Base-by-base conservation (phyloP, 2,113 vertebrate genomes). In the Aphyosemion australe region DNA sequence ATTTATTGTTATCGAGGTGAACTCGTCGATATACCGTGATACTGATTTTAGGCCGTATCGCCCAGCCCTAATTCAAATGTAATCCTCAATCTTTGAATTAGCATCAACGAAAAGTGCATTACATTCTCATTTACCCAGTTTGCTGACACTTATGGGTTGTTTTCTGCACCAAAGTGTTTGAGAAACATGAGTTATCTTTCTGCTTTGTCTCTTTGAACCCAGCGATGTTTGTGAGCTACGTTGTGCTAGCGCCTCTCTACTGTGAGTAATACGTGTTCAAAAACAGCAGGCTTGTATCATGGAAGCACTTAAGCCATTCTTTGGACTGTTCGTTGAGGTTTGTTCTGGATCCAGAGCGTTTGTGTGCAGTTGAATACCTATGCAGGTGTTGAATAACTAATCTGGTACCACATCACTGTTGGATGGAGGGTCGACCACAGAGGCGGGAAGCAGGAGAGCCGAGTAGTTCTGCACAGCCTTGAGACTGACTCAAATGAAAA, bases 301-400 rank as follows among this genome's bases (percentile, higher is more conserved):
- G 64, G 69, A 76, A 80, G 77, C 83, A 80, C 83, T 84, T 79
- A 88, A 88, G 85, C 84, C 87, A 87, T 90, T 84, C 18, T n/a
- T 75, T 69, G 84, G 81, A 85, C 84, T 78, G 65, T 84, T 89
- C 65, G 51, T 52, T 53, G 72, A 75, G 75, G 76, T 80, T 79
- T 69, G 63, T 78, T 83, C 79, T 76, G 77, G 76, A 78, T 62
- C 67, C 69, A 61, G 74, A 69, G 77, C 72, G 71, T 63, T 78
- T 82, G 82, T 73, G 75, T 84, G 69, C 78, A 58, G 76, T 56
- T 66, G 67, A 83, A 77, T 83, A 80, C 78, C 83, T 84, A 79
- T 82, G 78, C 86, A 90, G 84, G 81, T 78, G 72, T 75, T 37
- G 68, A 69, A 60, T 71, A 77, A 21, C 72, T 76, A 73, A 69